A percentile compares a stretch with the other conserved stretches of the same genome.
These are phyloP conservation scores for Mesochorus sp. DNA, from an alignment of 2,888 invertebrate genomes.

Conservation along the genomic window DNA sequence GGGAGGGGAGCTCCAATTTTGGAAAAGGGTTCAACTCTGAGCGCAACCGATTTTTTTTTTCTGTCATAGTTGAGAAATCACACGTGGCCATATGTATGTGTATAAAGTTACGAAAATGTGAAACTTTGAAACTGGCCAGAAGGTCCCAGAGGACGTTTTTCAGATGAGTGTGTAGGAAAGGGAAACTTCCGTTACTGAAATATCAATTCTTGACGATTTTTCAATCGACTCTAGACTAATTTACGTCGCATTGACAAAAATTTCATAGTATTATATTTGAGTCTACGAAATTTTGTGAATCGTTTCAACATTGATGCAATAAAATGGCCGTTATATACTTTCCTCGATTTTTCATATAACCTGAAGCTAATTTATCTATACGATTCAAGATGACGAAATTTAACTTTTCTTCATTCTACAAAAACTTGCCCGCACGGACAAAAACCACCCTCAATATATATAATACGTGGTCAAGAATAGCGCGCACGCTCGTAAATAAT, in stretches of 20 bases:
- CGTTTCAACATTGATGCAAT: neutral
- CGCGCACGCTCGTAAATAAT: conserved; percentile 51
- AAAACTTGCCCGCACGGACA: neutral
- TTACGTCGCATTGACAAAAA: conserved; percentile 6
- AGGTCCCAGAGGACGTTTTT: conserved; percentile 25
- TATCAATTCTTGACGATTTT: conserved; percentile 26
- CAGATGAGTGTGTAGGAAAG: conserved; percentile 4
- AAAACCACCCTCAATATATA: conserved; percentile 49
- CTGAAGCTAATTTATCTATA: conserved; percentile 15
- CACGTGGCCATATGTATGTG: conserved; percentile 44
- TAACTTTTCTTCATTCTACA: conserved; percentile 35
- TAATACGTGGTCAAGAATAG: conserved; percentile 17
- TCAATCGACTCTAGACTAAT: conserved; percentile 12
- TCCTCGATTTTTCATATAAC: conserved; percentile 3
- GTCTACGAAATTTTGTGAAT: neutral
- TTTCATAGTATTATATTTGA: neutral
- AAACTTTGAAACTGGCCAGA: neutral
- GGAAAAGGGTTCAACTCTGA: conserved; percentile 58
- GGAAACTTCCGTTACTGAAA: conserved; percentile 68
- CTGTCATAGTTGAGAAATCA: conserved; percentile 10
- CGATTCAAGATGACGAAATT: conserved; percentile 23
- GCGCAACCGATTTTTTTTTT: conserved; percentile 19
- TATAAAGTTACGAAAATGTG: conserved; percentile 5
- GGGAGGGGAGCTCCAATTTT: conserved; percentile 67
- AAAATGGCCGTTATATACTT: too few species aligned